Evolutionary conservation across 2,113 vertebrate species (phyloP).

Genomic region (Cygnus atratus): DNA sequence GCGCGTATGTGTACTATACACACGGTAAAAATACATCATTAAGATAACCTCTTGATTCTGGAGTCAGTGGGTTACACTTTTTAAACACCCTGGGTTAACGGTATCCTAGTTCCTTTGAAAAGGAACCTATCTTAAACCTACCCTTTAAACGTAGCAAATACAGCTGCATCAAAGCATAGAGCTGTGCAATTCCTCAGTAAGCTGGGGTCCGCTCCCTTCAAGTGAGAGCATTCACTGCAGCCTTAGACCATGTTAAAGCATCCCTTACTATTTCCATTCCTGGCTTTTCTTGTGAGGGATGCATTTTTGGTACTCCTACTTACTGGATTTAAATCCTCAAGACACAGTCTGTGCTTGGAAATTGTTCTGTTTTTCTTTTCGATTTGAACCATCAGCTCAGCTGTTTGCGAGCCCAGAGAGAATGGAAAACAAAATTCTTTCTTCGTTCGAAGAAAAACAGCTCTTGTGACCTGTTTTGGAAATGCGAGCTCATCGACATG

Average conservation of each 20-base stretch:
- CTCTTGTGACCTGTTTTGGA: slow-evolving; percentile 23
- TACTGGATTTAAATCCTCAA: not conserved
- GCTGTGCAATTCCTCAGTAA: not conserved
- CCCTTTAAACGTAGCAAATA: not conserved
- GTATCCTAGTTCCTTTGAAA: not conserved
- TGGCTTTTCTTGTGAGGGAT: not conserved
- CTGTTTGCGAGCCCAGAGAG: slow-evolving; percentile 17
- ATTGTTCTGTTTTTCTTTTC: slow-evolving; percentile 26
- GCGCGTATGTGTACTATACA: not conserved
- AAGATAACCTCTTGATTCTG: not conserved
- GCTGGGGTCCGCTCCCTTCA: not conserved
- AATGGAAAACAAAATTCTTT: slow-evolving; percentile 37
- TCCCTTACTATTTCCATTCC: not conserved
- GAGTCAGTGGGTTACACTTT: not conserved
- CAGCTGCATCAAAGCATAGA: not conserved
- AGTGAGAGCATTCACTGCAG: not conserved
- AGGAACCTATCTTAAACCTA: not conserved
- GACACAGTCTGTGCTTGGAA: not conserved
- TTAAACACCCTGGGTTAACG: not conserved
- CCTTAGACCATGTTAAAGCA: not conserved
- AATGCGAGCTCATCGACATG: not conserved
- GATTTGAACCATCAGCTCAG: not conserved
- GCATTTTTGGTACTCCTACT: not conserved
- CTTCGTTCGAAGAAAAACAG: slow-evolving; percentile 5
- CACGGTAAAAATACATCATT: fast-evolving